phyloP scores from a whole-genome alignment of 2,888 invertebrate genomes.

The Caenorhabditis sp. region DNA sequence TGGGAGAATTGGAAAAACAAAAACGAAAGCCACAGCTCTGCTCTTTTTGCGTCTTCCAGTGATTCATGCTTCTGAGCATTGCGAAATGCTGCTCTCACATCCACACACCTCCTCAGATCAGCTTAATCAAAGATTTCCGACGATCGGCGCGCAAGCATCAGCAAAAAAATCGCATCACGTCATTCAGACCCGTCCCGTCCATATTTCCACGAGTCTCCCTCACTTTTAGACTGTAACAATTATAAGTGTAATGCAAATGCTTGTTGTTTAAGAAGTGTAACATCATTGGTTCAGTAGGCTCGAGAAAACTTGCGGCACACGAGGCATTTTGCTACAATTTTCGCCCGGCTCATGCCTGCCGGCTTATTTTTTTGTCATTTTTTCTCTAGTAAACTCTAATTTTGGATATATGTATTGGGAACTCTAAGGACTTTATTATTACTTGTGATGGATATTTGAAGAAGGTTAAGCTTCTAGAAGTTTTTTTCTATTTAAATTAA shows the following conservation, averaged over 20 bases:
- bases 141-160: not conserved
- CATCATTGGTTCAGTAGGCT: conserved; percentile 58
- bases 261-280: conserved; percentile 62
- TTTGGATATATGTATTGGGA: no score
- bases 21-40: not conserved
- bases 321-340: conserved; percentile 50
- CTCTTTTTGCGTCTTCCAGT: no score
- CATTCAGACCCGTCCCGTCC: not conserved
- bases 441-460: conserved; percentile 1
- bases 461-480: not conserved
- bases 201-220: no score
- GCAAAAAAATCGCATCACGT: not conserved
- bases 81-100: no score
- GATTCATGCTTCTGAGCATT: no score
- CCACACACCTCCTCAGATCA: no score
- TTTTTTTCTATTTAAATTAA: not conserved
- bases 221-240: conserved; percentile 63
- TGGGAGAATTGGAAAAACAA: not conserved
- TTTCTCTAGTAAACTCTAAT: not conserved
- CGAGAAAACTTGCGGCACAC: conserved; percentile 50
- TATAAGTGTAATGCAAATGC: conserved; percentile 67
- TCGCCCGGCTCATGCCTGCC: conserved; percentile 2
- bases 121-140: no score
- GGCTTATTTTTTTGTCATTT: not conserved
- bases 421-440: no score